These are phyloP conservation scores for Ceuthmochares aereus DNA, from an alignment of 2,113 vertebrate species.

Conservation along the genomic window DNA sequence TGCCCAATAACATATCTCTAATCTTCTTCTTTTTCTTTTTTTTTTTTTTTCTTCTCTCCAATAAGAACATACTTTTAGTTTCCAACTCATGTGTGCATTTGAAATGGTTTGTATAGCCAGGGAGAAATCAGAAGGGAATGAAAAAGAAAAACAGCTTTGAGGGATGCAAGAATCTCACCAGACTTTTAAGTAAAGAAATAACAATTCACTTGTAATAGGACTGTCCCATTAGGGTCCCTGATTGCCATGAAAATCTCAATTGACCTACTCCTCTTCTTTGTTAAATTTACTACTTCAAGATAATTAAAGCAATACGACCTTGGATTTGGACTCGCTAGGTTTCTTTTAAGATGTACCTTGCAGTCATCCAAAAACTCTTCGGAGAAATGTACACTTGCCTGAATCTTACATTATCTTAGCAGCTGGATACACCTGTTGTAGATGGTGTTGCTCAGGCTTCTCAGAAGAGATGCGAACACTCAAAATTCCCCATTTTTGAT, in stretches of 20 bases:
- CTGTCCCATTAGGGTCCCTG: conserved; percentile 79
- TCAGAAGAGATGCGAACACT: not conserved
- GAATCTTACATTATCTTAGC: not conserved
- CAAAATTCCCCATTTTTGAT: not conserved
- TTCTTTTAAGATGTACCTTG: not conserved
- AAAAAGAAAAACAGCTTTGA: conserved; percentile 63
- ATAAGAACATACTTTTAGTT: not conserved
- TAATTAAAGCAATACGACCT: not conserved
- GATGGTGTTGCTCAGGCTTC: not conserved
- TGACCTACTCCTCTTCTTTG: conserved; percentile 11
- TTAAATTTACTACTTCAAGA: not conserved
- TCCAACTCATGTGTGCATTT: not conserved
- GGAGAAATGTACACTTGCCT: not conserved
- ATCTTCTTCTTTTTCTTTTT: not conserved
- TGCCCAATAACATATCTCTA: not conserved
- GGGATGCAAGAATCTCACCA: conserved; percentile 63
- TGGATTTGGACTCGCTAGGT: not conserved
- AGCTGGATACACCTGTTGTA: not conserved
- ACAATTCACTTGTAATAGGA: conserved; percentile 79
- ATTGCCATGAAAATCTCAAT: conserved; percentile 43
- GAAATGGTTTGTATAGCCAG: conserved; percentile 56
- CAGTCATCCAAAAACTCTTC: not conserved
- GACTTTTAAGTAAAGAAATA: conserved; percentile 72
- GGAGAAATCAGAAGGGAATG: conserved; percentile 56
- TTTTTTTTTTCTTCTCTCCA: not conserved